These are phyloP conservation scores for Pseudococcus jackbeardsleyi DNA, from an alignment of 2,888 invertebrate species.

Conservation along the genomic window DNA sequence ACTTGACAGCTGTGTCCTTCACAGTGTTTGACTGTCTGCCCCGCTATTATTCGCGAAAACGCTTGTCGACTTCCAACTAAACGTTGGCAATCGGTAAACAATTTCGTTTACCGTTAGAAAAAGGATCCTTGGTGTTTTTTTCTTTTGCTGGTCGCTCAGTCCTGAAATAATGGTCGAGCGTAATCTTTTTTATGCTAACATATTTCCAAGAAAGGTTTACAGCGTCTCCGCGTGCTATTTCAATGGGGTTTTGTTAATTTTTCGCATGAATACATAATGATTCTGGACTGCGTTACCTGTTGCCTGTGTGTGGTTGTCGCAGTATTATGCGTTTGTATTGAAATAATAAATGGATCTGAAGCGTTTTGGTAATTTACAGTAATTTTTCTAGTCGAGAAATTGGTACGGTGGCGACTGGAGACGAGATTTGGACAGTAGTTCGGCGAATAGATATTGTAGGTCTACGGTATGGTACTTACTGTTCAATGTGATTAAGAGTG, in stretches of 20 bases:
- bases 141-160: background rate
- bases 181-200: constrained; percentile 2
- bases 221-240: background rate
- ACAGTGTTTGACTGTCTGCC: constrained; percentile 13
- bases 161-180: constrained; percentile 13
- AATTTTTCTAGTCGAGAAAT: background rate
- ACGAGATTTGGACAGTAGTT: background rate
- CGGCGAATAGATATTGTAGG: background rate
- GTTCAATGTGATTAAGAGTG: no score
- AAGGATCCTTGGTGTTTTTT: constrained; percentile 13
- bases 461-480: no score
- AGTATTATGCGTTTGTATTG: constrained; percentile 27
- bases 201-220: constrained; percentile 33
- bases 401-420: background rate
- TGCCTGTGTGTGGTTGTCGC: background rate
- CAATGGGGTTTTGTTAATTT: constrained; percentile 10
- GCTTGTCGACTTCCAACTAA: constrained; percentile 15
- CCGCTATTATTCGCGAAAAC: constrained; percentile 8
- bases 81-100: constrained; percentile 14
- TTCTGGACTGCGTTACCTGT: background rate
- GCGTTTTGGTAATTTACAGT: background rate
- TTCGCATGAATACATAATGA: constrained; percentile 44
- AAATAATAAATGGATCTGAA: background rate
- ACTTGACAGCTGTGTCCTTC: constrained; percentile 11
- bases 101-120: constrained; percentile 13